Base-by-base conservation (phyloP, 92 coral and sea anemone species). In the Phymanthus crucifer region DNA sequence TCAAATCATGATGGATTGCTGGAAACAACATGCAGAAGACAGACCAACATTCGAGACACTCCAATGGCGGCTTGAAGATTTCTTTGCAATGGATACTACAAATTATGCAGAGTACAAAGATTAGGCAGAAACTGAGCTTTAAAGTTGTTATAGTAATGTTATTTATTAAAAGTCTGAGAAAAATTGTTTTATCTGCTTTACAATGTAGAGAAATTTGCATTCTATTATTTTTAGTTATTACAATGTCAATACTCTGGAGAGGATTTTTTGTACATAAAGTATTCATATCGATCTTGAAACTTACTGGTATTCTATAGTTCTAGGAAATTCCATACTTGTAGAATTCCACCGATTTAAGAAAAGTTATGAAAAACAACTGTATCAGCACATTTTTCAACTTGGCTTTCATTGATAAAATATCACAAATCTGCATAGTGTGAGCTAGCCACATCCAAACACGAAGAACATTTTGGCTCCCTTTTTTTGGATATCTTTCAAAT, bases 31-130 rank as follows among this genome's bases (percentile, higher is more conserved):
- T 70, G 91, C 93, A 71, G 91, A 84, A 65, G 99, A 95, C 75
- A 86, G 99, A 71, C 99, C 99, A 2, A 95, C 99, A 2, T 95
- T 95, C 77, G 99, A 95, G 50, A 93, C 95, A 45, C 89, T 95
- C 50, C 99, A 95, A 61, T 95, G 98, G 3, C 78, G 91, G 65
- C 91, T 95, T 57, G 97, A 94, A 73, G 99, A 95, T 79, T 95
- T 90, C 92, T 95, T 93, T 75, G 94, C 94, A 6, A 90, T 92
- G 57, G 94, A 97, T 29, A 91, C 95, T 72, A 94, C 99, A 23
- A 92, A 91, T 81, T 81, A 81, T 72, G 85, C 85, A 18, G 85
- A 81, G 85, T 81, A 81, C 56, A 81, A 81, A n/a, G 85, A 81
- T 32, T 72, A 81, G 40, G 16, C 7, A 61, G 11, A 27, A 61